These are phyloP conservation scores for Lepus europaeus DNA, from an alignment of 2,113 vertebrate species.

Conservation along the genomic window DNA sequence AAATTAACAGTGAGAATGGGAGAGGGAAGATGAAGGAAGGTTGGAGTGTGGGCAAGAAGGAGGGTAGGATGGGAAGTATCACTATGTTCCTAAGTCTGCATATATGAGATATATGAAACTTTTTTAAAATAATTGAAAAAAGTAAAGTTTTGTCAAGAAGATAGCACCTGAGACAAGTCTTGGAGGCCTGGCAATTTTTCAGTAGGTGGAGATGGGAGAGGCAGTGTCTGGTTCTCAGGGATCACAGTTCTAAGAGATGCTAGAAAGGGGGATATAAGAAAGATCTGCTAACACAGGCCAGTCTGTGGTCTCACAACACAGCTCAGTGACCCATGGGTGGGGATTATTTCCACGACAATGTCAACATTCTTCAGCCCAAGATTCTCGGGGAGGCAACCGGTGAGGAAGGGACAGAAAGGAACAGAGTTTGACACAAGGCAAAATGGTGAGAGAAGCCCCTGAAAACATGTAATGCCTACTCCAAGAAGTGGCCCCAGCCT, in stretches of 20 bases:
- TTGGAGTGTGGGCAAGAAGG: too few relatives aligned
- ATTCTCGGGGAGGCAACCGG: background rate
- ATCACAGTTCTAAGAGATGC: background rate
- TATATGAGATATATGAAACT: too few relatives aligned
- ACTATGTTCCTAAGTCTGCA: too few relatives aligned
- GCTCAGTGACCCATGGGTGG: background rate
- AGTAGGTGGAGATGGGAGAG: background rate
- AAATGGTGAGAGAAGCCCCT: background rate
- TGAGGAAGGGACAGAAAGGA: background rate
- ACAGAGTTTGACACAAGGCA: background rate
- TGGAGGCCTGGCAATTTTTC: background rate
- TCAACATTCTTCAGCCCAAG: background rate
- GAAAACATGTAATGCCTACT: background rate
- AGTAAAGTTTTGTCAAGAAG: background rate
- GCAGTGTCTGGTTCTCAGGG: background rate
- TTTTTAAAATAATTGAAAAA: too few relatives aligned
- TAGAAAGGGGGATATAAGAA: background rate
- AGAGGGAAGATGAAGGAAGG: too few relatives aligned
- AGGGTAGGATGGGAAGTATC: too few relatives aligned
- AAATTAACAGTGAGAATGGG: too few relatives aligned
- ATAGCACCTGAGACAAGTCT: background rate
- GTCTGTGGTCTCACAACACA: rapidly evolving
- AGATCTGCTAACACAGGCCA: background rate
- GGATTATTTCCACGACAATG: background rate
- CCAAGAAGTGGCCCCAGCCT: background rate